Conservation (phyloP, 2,888 invertebrate genomes). For the Drosophila koepferae region DNA sequence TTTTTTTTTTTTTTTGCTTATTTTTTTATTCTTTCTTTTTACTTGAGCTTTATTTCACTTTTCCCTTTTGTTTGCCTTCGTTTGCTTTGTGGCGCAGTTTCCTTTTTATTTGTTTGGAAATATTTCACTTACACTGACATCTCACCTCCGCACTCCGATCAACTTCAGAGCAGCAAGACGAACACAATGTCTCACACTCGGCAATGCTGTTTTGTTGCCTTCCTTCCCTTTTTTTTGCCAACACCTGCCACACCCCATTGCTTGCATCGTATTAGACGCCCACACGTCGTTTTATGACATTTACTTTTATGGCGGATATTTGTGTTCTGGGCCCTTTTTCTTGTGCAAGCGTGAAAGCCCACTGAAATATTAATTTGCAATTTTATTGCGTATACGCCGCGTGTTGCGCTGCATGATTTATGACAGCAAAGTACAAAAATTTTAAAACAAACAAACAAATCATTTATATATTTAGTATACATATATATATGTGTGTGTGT, state of each 20-base stretch:
- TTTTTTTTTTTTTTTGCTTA: slow-evolving; percentile 11
- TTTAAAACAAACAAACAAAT: slow-evolving; percentile 15
- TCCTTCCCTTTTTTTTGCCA: background rate
- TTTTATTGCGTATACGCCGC: slow-evolving; percentile 68
- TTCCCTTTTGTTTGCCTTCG: slow-evolving; percentile 58
- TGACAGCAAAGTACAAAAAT: slow-evolving; percentile 37
- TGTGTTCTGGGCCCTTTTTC: slow-evolving; percentile 47
- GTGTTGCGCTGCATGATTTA: slow-evolving; percentile 66
- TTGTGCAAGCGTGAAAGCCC: slow-evolving; percentile 51
- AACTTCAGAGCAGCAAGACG: slow-evolving; percentile 36
- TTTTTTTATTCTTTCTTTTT: slow-evolving; percentile 4
- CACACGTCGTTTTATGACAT: slow-evolving; percentile 75
- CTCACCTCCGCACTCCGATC: slow-evolving; percentile 47
- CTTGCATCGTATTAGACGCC: slow-evolving; percentile 21
- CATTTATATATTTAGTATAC: background rate
- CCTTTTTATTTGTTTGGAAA: slow-evolving; percentile 74
- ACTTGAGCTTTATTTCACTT: slow-evolving; percentile 60
- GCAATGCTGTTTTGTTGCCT: background rate
- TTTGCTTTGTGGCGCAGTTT: slow-evolving; percentile 39
- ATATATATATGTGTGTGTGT: background rate
- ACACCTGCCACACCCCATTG: background rate
- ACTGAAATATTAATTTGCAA: slow-evolving; percentile 77
- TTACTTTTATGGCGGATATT: slow-evolving; percentile 76
- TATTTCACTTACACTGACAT: slow-evolving; percentile 76
- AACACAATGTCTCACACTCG: background rate